Conservation (phyloP, 1,140 invertebrate species). For the Pantala flavescens region DNA sequence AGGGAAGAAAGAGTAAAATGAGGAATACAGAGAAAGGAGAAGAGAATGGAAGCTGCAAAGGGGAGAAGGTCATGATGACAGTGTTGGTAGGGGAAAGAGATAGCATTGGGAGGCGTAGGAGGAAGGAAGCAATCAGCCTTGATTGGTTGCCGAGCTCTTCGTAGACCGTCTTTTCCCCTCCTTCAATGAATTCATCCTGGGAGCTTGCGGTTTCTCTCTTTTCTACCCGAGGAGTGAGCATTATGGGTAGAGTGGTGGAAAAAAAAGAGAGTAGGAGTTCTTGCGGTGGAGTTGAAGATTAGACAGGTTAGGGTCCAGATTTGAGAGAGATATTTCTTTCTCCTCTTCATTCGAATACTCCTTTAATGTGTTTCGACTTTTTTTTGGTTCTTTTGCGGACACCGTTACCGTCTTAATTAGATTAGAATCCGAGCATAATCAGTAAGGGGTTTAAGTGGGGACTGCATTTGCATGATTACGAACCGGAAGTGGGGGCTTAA, state of each 20-base stretch:
- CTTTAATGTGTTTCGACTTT: too few species aligned
- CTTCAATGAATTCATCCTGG: background rate
- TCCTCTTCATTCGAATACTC: background rate
- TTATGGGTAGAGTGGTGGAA: background rate
- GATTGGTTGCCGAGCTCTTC: conserved; percentile 7
- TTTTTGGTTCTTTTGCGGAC: too few species aligned
- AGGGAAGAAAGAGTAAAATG: background rate
- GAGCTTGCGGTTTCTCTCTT: background rate
- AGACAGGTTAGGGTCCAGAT: conserved; percentile 1
- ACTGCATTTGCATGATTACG: too few species aligned
- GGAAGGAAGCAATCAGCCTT: conserved; percentile 4
- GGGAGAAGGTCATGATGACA: background rate
- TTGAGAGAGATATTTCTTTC: background rate
- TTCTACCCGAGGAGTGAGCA: background rate
- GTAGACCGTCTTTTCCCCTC: background rate
- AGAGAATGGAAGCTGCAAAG: background rate
- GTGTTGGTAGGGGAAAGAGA: background rate
- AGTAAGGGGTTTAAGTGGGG: too few species aligned
- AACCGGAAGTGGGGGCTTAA: too few species aligned
- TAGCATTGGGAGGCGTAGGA: background rate
- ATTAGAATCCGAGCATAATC: too few species aligned
- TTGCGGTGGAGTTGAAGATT: background rate
- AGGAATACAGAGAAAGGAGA: background rate
- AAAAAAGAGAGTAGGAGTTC: background rate
- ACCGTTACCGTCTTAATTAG: too few species aligned